Base-by-base conservation (phyloP, 2,113 vertebrate species). In the Anoura caudifer region DNA sequence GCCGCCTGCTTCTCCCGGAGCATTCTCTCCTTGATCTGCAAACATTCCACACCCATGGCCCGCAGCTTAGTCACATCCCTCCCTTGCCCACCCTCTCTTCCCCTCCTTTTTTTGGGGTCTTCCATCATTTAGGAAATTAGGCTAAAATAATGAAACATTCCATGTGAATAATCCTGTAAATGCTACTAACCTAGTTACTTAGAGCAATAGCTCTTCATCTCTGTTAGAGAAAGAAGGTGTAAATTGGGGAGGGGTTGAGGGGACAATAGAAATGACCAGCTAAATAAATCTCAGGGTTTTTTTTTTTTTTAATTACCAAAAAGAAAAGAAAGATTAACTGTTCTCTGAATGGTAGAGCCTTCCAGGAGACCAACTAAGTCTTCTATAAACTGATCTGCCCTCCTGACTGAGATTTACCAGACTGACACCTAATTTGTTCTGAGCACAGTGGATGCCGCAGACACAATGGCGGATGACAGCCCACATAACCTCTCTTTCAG, bases 401-500 rank as follows among this genome's bases (percentile, higher is more conserved):
- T 98, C 98, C 98, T 98, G 97, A 98, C 97, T 98, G 97, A 86
- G 98, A 98, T 98, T 98, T 98, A 97, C 98, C 96, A 97, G 98
- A 98, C 97, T 98, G 98, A 98, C 98, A 98, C 98, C 98, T 98
- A 98, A 98, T 99, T 98, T 99, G 98, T 98, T 98, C 98, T 97
- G 97, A 98, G 98, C 98, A 97, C 98, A 97, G 97, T 97, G 98
- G 98, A 98, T 97, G 98, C 96, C 83, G 98, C 97, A 97, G 98
- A 98, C 98, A 98, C 98, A 98, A 98, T 98, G 98, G 98, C 81
- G 85, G 97, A 98, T 98, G 98, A 99, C 98, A 99, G 98, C 98
- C 97, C 98, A 98, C 98, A 98, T 98, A 98, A 98, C 98, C 98
- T 98, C 98, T 98, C 98, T 98, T 98, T 98, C 98, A 98, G 98